Base-by-base conservation (phyloP, 2,797 vertebrate species). In the Rhinogobio ventralis region DNA sequence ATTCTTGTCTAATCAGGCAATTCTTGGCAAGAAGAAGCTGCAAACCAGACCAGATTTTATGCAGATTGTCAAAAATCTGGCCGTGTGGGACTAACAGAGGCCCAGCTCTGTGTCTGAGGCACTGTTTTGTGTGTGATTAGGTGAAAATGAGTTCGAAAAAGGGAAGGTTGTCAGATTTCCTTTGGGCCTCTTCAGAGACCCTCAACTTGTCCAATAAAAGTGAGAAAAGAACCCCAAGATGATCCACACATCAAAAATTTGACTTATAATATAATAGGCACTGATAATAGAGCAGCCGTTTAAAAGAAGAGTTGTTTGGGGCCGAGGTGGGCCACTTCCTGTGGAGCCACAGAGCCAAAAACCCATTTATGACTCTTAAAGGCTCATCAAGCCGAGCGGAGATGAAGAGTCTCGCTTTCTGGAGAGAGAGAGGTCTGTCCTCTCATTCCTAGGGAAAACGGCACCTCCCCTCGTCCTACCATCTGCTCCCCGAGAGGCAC, bases 401-500 rank as follows among this genome's bases (percentile, higher is more conserved):
- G 74, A 84, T 78, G 82, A 84, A 60, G 64, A 67, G 53, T 71
- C 60, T 72, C 57, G 66, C 57, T 75, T 75, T 74, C 45, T 76
- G 72, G 60, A 83, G 66, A 33, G 81, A 53, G 64, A 84, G 51
- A 84, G 42, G 13, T 69, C 36, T 45, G 69, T 83, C 64, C 79
- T 85, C 79, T 80, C 10, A 45, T 82, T 68, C 79, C 80, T 39
- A 20, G 72, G 86, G 84, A 81, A 79, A 86, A 86, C 64, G 42
- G 73, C 78, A 69, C 81, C 60, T 69, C 67, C 60, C 14, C 25
- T 87, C 78, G 75, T 80, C 81, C 49, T 45, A 67, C 88, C 86
- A 89, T 89, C 88, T 87, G 88, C 86, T 89, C 82, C 82, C 79
- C 25, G 39, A 78, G 82, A 78, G 74, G 39, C 64, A 46, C 74